These are phyloP conservation scores for Chlorops oryzae DNA, from an alignment of 1,140 invertebrate species.

Conservation along the genomic window DNA sequence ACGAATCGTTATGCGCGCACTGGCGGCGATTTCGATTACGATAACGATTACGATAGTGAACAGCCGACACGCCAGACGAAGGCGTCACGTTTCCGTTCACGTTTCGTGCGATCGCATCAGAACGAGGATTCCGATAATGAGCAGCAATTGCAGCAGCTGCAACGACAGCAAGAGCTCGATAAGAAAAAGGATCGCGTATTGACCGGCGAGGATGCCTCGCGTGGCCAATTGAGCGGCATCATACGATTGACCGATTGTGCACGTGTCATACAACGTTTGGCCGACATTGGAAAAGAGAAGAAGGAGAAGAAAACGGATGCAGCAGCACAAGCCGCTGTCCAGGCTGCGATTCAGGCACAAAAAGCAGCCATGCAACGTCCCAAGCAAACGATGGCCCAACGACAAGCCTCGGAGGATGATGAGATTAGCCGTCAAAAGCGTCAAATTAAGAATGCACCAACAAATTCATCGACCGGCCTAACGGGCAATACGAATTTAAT, in stretches of 20 bases:
- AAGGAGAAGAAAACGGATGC: slow-evolving; percentile 61
- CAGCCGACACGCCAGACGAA: slow-evolving; percentile 47
- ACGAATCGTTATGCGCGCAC: slow-evolving; percentile 51
- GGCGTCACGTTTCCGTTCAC: slow-evolving; percentile 62
- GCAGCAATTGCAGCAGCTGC: slow-evolving; percentile 47
- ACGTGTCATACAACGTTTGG: slow-evolving; percentile 78
- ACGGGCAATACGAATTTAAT: background rate
- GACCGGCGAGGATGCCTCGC: slow-evolving; percentile 82
- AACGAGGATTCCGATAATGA: slow-evolving; percentile 64
- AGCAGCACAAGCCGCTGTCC: slow-evolving; percentile 49
- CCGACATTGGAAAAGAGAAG: slow-evolving; percentile 71
- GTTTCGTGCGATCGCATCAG: slow-evolving; percentile 62
- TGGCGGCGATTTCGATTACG: slow-evolving; percentile 55
- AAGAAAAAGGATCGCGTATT: slow-evolving; percentile 72
- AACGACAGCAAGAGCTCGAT: slow-evolving; percentile 53
- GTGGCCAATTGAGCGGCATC: slow-evolving; percentile 84
- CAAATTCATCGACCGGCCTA: background rate
- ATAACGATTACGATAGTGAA: slow-evolving; percentile 60
- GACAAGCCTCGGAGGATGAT: slow-evolving; percentile 81
- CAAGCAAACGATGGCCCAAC: slow-evolving; percentile 49
- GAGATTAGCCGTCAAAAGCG: slow-evolving; percentile 85
- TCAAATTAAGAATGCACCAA: slow-evolving; percentile 68
- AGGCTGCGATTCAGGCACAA: slow-evolving; percentile 50
- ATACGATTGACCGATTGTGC: slow-evolving; percentile 83
- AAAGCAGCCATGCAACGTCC: slow-evolving; percentile 47